Evolutionary conservation across 92 coral and sea anemone genomes (phyloP), one percentile per base, ranked within the genome.

Genomic region (Epizoanthus illoricatus): DNA sequence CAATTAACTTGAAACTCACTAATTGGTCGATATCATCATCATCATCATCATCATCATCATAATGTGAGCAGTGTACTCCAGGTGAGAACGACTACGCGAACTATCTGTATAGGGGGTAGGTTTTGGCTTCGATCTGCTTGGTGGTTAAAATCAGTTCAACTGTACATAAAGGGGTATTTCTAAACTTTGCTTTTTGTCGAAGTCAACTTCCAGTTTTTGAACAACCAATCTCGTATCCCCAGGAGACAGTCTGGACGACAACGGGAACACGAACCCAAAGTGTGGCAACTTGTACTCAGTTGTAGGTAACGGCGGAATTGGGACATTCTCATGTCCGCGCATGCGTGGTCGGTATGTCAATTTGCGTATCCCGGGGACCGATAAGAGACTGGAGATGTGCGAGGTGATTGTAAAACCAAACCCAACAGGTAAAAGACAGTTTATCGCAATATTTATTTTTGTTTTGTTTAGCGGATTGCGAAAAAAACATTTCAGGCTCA

Each of bases 211-310:
- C 33, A 28, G 1, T 28, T 1, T 42, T 17, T 18, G 42, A 71
- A 13, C 55, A 6, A n/a, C 54, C 19, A 9, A 10, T 10, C 20
- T 71, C 42, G 6, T 10, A 7, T 71, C 33, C 41, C 24, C 23
- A 81, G 85, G 85, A 16, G 49, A 81, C 85, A 54, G 65, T 21
- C 52, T 80, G 58, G 24, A 20, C 23, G 24, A 52, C 64, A 69
- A 85, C 61, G 88, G 88, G 6, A 85, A 78, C 28, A 16, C 59
- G 49, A 85, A 85, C 60, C 84, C 88, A 6, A 13, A 59, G 21
- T 85, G 88, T 23, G 85, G 88, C 54, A 84, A 72, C 54, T 11
- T 68, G 0, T 39, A 67, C 63, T 24, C 80, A 36, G 78, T 85
- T 84, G 80, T 71, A 12, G 9, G 11, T 0, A 55, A 15, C 59